Evolutionary conservation across 2,113 vertebrate genomes (phyloP).

Genomic region (Paracanthobrama guichenoti): DNA sequence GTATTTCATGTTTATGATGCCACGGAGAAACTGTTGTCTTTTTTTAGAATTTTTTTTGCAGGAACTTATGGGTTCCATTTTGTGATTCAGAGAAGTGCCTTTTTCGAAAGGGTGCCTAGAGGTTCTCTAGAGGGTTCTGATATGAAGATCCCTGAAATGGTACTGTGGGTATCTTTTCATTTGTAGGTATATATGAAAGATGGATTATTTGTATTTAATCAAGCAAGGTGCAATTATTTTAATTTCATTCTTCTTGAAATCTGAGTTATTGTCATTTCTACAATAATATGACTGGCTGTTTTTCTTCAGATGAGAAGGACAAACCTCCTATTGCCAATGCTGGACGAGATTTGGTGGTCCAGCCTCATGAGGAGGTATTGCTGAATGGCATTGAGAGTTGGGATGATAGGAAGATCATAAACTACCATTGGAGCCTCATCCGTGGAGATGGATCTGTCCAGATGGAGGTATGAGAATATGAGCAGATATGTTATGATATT

Average conservation of each 20-base stretch:
- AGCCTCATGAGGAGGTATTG: constrained; percentile 73
- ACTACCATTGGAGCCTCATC: constrained; percentile 78
- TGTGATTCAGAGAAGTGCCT: background rate
- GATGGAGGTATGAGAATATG: constrained; percentile 75
- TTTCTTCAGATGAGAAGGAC: constrained; percentile 70
- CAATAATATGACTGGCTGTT: background rate
- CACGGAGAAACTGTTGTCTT: background rate
- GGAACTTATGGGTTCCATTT: background rate
- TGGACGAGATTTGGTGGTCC: constrained; percentile 77
- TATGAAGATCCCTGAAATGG: background rate
- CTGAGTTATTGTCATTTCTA: background rate
- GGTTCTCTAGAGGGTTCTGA: background rate
- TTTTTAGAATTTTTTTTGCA: background rate
- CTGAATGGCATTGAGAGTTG: constrained; percentile 80
- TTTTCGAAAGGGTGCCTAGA: background rate
- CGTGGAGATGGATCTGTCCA: constrained; percentile 59
- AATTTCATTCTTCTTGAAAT: background rate
- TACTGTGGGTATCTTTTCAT: background rate
- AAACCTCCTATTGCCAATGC: constrained; percentile 73
- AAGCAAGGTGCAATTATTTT: background rate
- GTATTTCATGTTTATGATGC: background rate
- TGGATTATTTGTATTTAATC: background rate
- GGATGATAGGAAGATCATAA: constrained; percentile 69
- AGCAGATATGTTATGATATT: background rate
- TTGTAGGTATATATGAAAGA: background rate